These are phyloP conservation scores for Seira musarum DNA, from an alignment of 2,888 invertebrate species.

Conservation along the genomic window DNA sequence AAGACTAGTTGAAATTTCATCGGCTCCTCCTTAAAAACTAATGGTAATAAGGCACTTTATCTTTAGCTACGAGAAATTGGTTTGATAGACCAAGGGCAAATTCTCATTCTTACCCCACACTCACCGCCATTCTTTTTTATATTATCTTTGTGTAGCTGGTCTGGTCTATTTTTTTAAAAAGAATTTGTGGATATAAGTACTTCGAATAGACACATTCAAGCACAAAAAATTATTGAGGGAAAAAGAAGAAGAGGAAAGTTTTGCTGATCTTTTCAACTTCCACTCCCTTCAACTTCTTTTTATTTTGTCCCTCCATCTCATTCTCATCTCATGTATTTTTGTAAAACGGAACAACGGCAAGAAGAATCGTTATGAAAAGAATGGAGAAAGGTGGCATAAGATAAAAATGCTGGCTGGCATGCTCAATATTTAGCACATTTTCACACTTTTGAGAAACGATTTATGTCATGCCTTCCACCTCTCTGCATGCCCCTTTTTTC, in stretches of 20 bases:
- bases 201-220: conserved; percentile 4
- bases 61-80: background rate
- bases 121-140: background rate
- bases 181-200: conserved; percentile 1
- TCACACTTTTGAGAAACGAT: conserved; percentile 61
- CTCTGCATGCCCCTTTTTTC: conserved; percentile 23
- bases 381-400: conserved; percentile 21
- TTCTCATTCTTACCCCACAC: background rate
- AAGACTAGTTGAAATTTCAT: conserved; percentile 19
- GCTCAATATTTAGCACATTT: conserved; percentile 64
- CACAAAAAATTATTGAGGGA: background rate
- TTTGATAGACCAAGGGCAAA: conserved; percentile 4
- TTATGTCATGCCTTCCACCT: conserved; percentile 62
- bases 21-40: conserved; percentile 19
- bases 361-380: conserved; percentile 41
- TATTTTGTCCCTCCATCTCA: conserved; percentile 21
- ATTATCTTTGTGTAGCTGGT: no score
- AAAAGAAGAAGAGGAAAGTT: conserved; percentile 37
- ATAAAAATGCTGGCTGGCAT: conserved; percentile 56
- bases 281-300: conserved; percentile 9
- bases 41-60: conserved; percentile 21
- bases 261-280: conserved; percentile 57
- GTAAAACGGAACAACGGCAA: background rate
- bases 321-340: conserved; percentile 22
- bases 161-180: background rate